phyloP scores from a whole-genome alignment of 2,113 vertebrate species.

The Paratilapia polleni region DNA sequence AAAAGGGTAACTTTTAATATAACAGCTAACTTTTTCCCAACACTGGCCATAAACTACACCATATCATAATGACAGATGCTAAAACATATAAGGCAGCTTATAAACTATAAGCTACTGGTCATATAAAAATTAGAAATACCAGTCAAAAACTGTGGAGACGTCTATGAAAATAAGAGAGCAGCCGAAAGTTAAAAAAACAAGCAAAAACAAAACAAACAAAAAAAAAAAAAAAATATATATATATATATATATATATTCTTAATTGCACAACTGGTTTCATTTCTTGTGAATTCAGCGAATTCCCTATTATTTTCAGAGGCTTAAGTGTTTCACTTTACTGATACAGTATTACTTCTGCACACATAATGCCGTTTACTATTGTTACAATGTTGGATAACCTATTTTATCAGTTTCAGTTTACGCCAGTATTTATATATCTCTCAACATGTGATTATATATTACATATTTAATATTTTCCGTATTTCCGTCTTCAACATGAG shows the following conservation, averaged over 20 bases:
- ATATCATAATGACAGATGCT: not conserved
- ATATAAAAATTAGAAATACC: not conserved
- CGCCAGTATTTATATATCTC: not conserved
- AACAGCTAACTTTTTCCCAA: no score
- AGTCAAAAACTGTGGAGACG: not conserved
- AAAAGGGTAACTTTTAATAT: not conserved
- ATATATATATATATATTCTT: not conserved
- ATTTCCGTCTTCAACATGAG: not conserved
- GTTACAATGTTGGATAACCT: not conserved
- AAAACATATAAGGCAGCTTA: not conserved
- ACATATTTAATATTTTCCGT: no score
- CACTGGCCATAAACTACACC: not conserved
- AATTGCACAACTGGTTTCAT: rapidly evolving
- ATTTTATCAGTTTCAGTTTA: not conserved
- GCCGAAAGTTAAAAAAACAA: no score
- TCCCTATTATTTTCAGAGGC: not conserved
- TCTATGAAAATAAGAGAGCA: not conserved
- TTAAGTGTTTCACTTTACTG: not conserved
- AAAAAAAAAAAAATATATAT: no score
- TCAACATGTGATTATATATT: no score
- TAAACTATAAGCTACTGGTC: not conserved
- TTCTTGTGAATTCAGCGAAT: not conserved
- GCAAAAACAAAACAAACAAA: not conserved
- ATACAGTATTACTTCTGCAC: not conserved
- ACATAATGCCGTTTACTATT: not conserved